Conservation (phyloP, 2,113 vertebrate species). For the Silurus glanis region DNA sequence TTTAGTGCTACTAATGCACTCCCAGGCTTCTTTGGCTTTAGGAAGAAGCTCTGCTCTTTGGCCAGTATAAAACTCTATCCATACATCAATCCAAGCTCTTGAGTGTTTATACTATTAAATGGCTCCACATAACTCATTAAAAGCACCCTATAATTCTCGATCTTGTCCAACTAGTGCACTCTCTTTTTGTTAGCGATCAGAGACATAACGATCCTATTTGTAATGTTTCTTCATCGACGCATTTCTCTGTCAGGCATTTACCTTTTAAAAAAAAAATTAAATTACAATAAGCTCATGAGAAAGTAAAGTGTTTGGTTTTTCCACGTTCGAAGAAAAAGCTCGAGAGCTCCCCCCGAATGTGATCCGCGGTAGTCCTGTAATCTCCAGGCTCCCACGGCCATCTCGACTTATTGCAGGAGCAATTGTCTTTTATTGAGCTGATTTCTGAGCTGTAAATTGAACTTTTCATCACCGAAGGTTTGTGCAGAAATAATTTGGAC, state of each 20-base stretch:
- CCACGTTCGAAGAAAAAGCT: conserved; percentile 7
- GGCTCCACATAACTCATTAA: background rate
- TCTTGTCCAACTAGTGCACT: background rate
- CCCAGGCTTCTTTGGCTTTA: background rate
- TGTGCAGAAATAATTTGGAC: conserved; percentile 40
- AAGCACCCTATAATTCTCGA: background rate
- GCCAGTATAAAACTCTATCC: background rate
- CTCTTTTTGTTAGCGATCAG: background rate
- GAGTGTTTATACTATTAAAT: no score
- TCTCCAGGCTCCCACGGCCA: background rate
- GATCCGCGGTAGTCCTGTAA: background rate
- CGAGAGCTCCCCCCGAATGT: conserved; percentile 45
- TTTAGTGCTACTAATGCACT: no score
- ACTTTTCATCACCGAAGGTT: conserved; percentile 43
- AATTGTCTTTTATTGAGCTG: conserved; percentile 49
- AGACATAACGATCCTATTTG: conserved; percentile 35
- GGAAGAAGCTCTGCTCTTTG: background rate
- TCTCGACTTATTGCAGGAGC: conserved; percentile 45
- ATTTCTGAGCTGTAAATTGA: conserved; percentile 49
- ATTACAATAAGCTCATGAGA: conserved; percentile 51
- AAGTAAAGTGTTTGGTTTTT: conserved; percentile 6
- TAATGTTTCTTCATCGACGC: conserved; percentile 46
- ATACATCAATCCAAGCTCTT: background rate
- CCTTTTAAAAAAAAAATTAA: conserved; percentile 17
- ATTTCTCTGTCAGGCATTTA: conserved; percentile 51